Base-by-base conservation (phyloP, 2,888 invertebrate genomes). In the Galerucella calmariensis region DNA sequence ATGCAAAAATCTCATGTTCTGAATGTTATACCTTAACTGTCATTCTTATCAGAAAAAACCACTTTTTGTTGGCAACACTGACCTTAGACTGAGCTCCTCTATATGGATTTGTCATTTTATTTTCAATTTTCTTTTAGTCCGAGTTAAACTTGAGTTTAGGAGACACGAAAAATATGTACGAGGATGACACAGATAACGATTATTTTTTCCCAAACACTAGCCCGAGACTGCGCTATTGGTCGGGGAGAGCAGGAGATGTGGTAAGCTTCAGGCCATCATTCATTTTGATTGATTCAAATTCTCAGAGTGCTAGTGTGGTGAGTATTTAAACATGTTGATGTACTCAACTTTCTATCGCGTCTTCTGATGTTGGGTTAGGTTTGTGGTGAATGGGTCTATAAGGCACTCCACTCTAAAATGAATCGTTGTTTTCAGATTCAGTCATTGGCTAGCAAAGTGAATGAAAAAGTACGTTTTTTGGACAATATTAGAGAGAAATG, bases 391-490 rank as follows among this genome's bases (percentile, higher is more conserved):
- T 27, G 1, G 27, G 27, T 27, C 3, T 27, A 27, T 27, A 3
- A 27, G 27, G 27, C 27, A 27, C 27, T 27, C 27, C 27, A 27
- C 27, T 27, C 6, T 8, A 1, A 35, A 35, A 35, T 8, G 35
- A 35, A 44, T 44, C 56, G 14, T 48, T 48, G 48, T 14, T 48
- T 46, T 12, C 48, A 58, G 83, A 80, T 83, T 59, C 79, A 81
- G 58, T 79, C 78, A 4, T 53, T 83, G 27, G 80, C 82, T 9
- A 73, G 67, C 10, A 78, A 79, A 67, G 73, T 83, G 78, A 81
- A 80, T 69, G 81, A 82, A 35, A 82, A 83, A 68, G 79, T 79
- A 2, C 74, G 77, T 44, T 72, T 76, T 44, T 62, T 83, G 44
- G 79, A 79, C 16, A 79, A 79, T 35, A 80, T 79, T 11, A 78